These are phyloP conservation scores for Semnornis frantzii DNA, from an alignment of 2,113 vertebrate species.

Conservation along the genomic window DNA sequence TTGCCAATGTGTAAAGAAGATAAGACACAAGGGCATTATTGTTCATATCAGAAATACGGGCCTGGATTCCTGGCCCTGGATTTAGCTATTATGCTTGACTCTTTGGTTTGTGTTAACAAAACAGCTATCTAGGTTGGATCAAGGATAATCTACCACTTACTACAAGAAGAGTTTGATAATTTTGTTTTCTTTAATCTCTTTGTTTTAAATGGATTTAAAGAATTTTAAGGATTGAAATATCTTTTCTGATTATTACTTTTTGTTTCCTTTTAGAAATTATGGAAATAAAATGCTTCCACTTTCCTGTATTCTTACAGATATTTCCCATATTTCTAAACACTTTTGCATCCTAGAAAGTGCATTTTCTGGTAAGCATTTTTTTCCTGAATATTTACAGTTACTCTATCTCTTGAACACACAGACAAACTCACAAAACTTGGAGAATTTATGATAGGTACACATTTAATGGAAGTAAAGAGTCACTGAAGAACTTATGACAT, in stretches of 20 bases:
- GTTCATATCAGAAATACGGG: background rate
- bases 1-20: background rate
- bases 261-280: background rate
- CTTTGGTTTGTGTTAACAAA: background rate
- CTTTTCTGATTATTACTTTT: background rate
- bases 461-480: background rate
- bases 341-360: background rate
- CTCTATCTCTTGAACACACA: background rate
- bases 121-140: background rate
- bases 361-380: background rate
- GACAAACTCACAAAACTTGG: background rate
- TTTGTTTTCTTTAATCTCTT: background rate
- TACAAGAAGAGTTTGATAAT: background rate
- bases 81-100: background rate
- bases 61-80: background rate
- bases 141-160: background rate
- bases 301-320: background rate
- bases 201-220: background rate
- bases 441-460: background rate
- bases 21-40: background rate
- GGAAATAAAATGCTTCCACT: background rate
- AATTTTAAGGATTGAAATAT: background rate
- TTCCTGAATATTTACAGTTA: background rate
- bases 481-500: background rate
- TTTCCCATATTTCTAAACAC: background rate